Percentiles rank a stretch among this genome's conserved stretches.
These are phyloP conservation scores for Euwallacea similis DNA, from an alignment of 1,140 invertebrate genomes.

Conservation along the genomic window DNA sequence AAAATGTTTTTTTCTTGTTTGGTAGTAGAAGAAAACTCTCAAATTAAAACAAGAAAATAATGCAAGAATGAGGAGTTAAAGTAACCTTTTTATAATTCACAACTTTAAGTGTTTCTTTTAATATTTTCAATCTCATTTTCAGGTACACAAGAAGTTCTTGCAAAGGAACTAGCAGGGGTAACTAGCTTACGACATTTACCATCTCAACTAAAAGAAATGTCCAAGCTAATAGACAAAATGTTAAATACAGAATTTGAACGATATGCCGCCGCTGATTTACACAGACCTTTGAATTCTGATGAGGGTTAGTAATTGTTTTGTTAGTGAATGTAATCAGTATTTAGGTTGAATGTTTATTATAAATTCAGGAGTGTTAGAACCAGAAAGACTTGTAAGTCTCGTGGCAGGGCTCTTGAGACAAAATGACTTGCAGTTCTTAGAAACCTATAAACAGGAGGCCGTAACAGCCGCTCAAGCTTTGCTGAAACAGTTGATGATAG, in stretches of 20 bases:
- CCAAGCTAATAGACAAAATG: slow-evolving; percentile 96
- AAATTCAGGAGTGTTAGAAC: slow-evolving; percentile 64
- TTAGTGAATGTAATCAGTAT: background rate
- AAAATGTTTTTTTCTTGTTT: too few relatives aligned
- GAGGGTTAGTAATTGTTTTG: slow-evolving; percentile 36
- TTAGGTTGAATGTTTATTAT: background rate
- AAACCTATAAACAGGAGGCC: slow-evolving; percentile 86
- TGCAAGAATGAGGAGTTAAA: background rate
- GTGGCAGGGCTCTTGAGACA: slow-evolving; percentile 86
- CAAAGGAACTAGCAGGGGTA: slow-evolving; percentile 79
- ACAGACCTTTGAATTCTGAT: slow-evolving; percentile 71
- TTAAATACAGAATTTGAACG: slow-evolving; percentile 92
- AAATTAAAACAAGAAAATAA: too few relatives aligned
- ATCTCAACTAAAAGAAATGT: slow-evolving; percentile 95
- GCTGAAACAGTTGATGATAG: slow-evolving; percentile 86
- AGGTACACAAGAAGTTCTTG: slow-evolving; percentile 93
- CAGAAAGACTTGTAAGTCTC: slow-evolving; percentile 70
- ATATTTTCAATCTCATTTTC: slow-evolving; percentile 7
- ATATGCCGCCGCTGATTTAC: slow-evolving; percentile 89
- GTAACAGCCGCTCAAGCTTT: slow-evolving; percentile 85
- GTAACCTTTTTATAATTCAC: background rate
- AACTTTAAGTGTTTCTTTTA: background rate
- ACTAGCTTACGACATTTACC: slow-evolving; percentile 94
- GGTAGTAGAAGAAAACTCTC: too few relatives aligned
- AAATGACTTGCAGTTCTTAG: slow-evolving; percentile 85